Base-by-base conservation (phyloP, 2,888 invertebrate genomes). In the Oxystoma pomonae region DNA sequence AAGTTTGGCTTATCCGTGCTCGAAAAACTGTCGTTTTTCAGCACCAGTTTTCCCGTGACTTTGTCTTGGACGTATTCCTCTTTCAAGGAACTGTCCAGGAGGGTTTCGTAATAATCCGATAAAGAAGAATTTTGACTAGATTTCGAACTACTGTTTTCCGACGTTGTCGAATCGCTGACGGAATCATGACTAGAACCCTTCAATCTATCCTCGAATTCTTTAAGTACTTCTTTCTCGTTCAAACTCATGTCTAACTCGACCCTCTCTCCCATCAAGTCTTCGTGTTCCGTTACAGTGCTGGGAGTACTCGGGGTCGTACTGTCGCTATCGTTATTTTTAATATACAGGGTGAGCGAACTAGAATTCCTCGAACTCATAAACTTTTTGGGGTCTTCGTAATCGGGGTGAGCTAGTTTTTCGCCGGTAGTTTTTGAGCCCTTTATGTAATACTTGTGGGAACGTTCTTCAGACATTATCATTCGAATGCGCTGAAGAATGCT, bases 381-480 rank as follows among this genome's bases (percentile, higher is more conserved):
- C 17, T 89, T 87, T 58, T 87, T 86, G 0, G 94, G 93, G 76
- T 94, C 92, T 0, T 90, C 91, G 72, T 94, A 94, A 75, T 94
- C 94, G 0, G 91, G 89, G 70, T 91, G 88, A 0, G 95, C 95
- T 76, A 96, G 92, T 68, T 94, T 87, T 52, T 94, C 94, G 0
- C 94, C 94, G 69, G 94, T 85, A 65, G 88, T 86, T 69, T 91
- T 90, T 70, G 93, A 92, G 12, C 92, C 91, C 9, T 56, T 20
- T 65, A 87, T 82, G 20, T 84, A 73, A 74, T 83, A 83, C 72
- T 67, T 83, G 35, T 75, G 74, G 50, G 68, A 65, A n/a, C 71
- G 69, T 67, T 78, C 78, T 68, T 78, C 78, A n/a, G 75, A 76
- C 61, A 80, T 71, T 65, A 78, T 74, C 65, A 83, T 81, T 68